Base-by-base conservation (phyloP, 2,113 vertebrate genomes). In the Clarias gariepinus region DNA sequence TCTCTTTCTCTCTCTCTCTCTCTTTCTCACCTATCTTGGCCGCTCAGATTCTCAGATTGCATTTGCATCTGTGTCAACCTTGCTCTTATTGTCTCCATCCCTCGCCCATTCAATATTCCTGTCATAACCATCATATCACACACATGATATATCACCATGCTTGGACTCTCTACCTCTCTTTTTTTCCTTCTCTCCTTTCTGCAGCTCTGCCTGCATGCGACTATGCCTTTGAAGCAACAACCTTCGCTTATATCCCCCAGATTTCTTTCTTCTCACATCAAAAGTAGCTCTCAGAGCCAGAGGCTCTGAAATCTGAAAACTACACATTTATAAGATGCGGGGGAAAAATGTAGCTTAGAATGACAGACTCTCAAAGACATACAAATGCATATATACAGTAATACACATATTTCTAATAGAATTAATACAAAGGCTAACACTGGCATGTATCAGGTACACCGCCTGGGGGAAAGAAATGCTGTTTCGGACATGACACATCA, bases 241-340 rank as follows among this genome's bases (percentile, higher is more conserved):
- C 83, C 81, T 87, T 89, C 84, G 80, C 85, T 91, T 88, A 58
- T 89, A 89, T 85, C 74, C 53, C 83, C 86, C 82, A 91, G 91
- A 91, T 91, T 92, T 91, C 89, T 93, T 92, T 92, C 88, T 93
- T 91, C 89, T 89, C 64, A 88, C 87, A 90, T 92, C 87, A 90
- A 90, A 86, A 90, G 87, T 10, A 21, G 74, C 87, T 73, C 80
- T 90, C 76, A 82, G 84, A 8, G 81, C 91, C 88, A 7, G 69
- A 84, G 91, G 92, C 92, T 73, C 84, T 88, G 93, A 92, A 94
- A 92, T 86, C 85, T 82, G 58, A 91, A 89, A 33, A 91, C 76
- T 89, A 89, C 63, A 85, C 85, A 91, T 90, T 90, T 88, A 89
- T 60, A 89, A 89, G 85, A 90, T 87, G 84, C 85, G 87, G 84